phyloP scores from a whole-genome alignment of 2,888 invertebrate genomes.

The Drosophila emarginata region DNA sequence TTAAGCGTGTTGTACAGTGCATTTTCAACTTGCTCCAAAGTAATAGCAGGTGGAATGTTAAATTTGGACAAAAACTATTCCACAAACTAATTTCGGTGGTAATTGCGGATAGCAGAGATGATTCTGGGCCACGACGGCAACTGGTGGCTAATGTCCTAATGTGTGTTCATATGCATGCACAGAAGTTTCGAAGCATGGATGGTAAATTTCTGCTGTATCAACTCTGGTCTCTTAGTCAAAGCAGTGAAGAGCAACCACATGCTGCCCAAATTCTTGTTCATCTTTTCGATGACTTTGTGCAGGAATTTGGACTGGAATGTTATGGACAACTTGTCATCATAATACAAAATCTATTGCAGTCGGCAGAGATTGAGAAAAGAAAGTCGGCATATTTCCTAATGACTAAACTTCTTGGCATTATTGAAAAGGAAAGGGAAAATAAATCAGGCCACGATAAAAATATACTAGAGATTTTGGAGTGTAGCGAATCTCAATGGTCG shows the following conservation, averaged over 20 bases:
- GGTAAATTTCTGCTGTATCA: slow-evolving; percentile 51
- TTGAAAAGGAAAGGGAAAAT: neutral
- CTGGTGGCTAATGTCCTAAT: slow-evolving; percentile 62
- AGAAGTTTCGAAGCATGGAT: slow-evolving; percentile 56
- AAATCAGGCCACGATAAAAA: neutral
- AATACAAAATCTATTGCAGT: slow-evolving; percentile 58
- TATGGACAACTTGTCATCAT: slow-evolving; percentile 44
- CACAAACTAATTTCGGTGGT: slow-evolving; percentile 64
- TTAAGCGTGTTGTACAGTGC: slow-evolving; percentile 58
- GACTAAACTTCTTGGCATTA: slow-evolving; percentile 44
- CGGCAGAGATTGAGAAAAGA: slow-evolving; percentile 63
- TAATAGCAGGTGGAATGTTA: slow-evolving; percentile 60
- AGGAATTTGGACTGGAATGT: slow-evolving; percentile 44
- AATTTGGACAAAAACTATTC: slow-evolving; percentile 62
- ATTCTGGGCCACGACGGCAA: slow-evolving; percentile 27
- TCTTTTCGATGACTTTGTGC: slow-evolving; percentile 66
- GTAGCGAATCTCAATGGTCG: slow-evolving; percentile 55
- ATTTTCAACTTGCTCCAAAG: slow-evolving; percentile 53
- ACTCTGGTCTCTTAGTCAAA: slow-evolving; percentile 60
- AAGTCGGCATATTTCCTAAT: slow-evolving; percentile 71
- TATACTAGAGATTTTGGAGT: slow-evolving; percentile 11
- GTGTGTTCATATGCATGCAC: slow-evolving; percentile 65
- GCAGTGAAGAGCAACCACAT: slow-evolving; percentile 38
- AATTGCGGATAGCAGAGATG: slow-evolving; percentile 50
- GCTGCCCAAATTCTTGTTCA: slow-evolving; percentile 67